These are phyloP conservation scores for Platyura marginata DNA, from an alignment of 1,140 invertebrate genomes.

Conservation along the genomic window DNA sequence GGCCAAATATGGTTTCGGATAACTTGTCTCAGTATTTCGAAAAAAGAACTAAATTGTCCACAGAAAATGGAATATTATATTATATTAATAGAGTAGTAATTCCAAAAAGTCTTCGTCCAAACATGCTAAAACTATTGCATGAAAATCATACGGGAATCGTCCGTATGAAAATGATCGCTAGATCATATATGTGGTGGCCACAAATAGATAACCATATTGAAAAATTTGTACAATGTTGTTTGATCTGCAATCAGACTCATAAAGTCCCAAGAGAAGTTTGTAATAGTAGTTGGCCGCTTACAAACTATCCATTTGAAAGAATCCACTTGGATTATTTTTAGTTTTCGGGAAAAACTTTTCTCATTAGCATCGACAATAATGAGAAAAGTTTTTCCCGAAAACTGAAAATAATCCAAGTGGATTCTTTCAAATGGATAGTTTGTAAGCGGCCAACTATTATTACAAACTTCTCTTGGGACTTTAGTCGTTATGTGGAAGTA, in stretches of 20 bases:
- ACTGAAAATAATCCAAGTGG: too few relatives aligned
- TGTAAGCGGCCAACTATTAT: constrained; percentile 6
- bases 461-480: too few relatives aligned
- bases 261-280: not conserved
- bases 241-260: constrained; percentile 2
- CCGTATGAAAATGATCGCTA: constrained; percentile 25
- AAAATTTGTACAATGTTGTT: constrained; percentile 1
- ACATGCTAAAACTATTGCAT: constrained; percentile 25
- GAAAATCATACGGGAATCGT: constrained; percentile 22
- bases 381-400: constrained; percentile 23
- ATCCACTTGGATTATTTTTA: constrained; percentile 9
- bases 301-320: constrained; percentile 5
- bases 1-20: constrained; percentile 5
- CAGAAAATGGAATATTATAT: constrained; percentile 10
- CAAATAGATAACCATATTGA: constrained; percentile 18
- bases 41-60: constrained; percentile 7
- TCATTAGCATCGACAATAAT: too few relatives aligned
- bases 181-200: constrained; percentile 17
- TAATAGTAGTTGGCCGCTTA: constrained; percentile 3
- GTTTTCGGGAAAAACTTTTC: constrained; percentile 12
- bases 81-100: constrained; percentile 21
- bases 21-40: constrained; percentile 7
- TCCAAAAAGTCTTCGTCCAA: constrained; percentile 12
- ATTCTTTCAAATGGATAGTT: constrained; percentile 7
- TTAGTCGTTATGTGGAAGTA: too few relatives aligned